Evolutionary conservation across 35 echinoderm and acorn worm genomes (phyloP).

Genomic region (Stichopus chloronotus): DNA sequence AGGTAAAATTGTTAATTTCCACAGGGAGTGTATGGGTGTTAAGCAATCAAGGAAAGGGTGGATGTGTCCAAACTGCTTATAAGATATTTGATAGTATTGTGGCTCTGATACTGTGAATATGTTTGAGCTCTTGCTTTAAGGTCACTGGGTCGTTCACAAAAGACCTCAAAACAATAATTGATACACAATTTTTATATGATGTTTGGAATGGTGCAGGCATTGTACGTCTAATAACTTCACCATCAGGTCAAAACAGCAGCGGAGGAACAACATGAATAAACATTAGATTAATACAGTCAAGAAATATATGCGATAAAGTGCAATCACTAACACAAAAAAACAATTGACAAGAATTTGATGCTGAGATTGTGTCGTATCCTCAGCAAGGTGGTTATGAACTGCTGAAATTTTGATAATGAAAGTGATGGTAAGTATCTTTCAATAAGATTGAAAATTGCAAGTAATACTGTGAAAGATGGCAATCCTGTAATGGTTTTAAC

Average conservation of each 20-base stretch:
- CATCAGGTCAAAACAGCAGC: background rate
- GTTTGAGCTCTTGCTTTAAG: background rate
- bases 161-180: background rate
- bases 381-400: slow-evolving; percentile 1
- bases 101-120: background rate
- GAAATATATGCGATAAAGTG: background rate
- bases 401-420: slow-evolving; percentile 6
- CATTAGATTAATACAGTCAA: background rate
- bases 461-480: slow-evolving; percentile 1
- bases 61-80: no score
- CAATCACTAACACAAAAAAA: background rate
- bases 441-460: slow-evolving; percentile 6
- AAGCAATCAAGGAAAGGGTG: no score
- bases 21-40: no score
- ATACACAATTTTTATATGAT: background rate
- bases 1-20: no score
- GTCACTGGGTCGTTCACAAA: slow-evolving; percentile 7
- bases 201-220: background rate
- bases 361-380: background rate
- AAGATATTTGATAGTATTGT: slow-evolving; percentile 25
- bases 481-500: background rate
- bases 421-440: slow-evolving; percentile 8
- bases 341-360: background rate
- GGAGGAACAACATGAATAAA: background rate
- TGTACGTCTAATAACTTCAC: background rate